Conservation (phyloP, 2,797 vertebrate genomes). For the Eulemur rubriventer region DNA sequence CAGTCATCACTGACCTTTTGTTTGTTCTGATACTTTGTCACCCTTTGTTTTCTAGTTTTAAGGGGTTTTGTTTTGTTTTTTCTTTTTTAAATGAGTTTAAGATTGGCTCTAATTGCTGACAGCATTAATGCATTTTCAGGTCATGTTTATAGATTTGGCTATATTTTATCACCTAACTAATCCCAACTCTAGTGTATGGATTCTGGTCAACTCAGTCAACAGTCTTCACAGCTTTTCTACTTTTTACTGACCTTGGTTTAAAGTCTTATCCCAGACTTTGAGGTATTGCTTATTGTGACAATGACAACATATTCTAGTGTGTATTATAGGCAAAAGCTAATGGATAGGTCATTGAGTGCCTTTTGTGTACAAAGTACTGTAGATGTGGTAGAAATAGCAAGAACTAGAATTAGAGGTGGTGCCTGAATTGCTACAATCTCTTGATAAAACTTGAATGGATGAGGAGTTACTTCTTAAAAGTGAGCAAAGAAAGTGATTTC, state of each 20-base stretch:
- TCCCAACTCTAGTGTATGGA: not conserved
- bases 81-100: not conserved
- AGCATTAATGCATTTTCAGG: not conserved
- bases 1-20: not conserved
- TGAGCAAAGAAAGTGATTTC: not conserved
- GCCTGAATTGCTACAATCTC: not conserved
- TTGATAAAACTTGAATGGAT: not conserved
- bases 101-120: not conserved
- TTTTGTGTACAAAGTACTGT: not conserved
- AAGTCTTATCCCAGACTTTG: not conserved
- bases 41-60: constrained; percentile 6
- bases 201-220: not conserved
- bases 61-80: not conserved
- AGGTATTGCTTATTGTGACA: not conserved
- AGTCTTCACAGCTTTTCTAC: not conserved
- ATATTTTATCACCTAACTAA: not conserved
- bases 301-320: not conserved
- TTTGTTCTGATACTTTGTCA: constrained; percentile 14
- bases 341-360: not conserved
- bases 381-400: not conserved
- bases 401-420: not conserved
- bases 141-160: not conserved
- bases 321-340: not conserved
- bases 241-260: constrained; percentile 16
- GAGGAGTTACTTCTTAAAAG: not conserved